Evolutionary conservation across 2,888 invertebrate genomes (phyloP), one percentile per base, ranked within the genome.

Genomic region (Drosophila helvetica): DNA sequence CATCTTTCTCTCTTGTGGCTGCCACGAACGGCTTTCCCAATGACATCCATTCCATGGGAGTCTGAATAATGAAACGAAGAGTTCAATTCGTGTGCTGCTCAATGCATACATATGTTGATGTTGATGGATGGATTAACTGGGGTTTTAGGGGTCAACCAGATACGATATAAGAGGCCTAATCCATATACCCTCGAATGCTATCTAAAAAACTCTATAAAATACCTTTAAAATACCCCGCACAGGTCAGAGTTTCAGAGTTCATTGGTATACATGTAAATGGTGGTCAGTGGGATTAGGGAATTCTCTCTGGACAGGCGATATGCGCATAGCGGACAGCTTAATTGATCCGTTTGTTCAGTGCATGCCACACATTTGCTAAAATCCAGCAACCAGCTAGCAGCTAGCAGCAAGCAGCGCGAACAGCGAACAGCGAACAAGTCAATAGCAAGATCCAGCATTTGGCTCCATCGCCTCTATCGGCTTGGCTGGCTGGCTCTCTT

Each of bases 301-400:
- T 22, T 22, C 22, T 22, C 5, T 22, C 22, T 22, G 22, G 22
- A 22, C 78, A 55, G 54, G 58, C 46, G 66, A 67, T 63, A 71
- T 72, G 75, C 70, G 43, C 55, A 58, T 46, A 59, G 60, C 54
- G 63, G 88, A 74, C 80, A 86, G 46, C 60, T 74, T 83, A 88
- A 84, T 88, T 88, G 79, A 75, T 65, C 67, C 66, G 64, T 71
- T 70, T 70, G 65, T 65, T 67, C 47, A 77, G 58, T 63, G 70
- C 52, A 68, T 66, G 57, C 78, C 66, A 59, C 53, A 64, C 27
- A 74, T 62, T 53, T 59, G 67, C 77, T 56, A 65, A 78, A 71
- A 66, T 50, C 66, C 72, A 27, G 27, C 27, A 19, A 38, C 22
- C 50, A 50, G 47, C 50, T 22, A 51, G 25, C 19, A 25, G 30